Evolutionary conservation across 2,888 invertebrate genomes (phyloP), one percentile per base, ranked within the genome.

Genomic region (Congeria kusceri): DNA sequence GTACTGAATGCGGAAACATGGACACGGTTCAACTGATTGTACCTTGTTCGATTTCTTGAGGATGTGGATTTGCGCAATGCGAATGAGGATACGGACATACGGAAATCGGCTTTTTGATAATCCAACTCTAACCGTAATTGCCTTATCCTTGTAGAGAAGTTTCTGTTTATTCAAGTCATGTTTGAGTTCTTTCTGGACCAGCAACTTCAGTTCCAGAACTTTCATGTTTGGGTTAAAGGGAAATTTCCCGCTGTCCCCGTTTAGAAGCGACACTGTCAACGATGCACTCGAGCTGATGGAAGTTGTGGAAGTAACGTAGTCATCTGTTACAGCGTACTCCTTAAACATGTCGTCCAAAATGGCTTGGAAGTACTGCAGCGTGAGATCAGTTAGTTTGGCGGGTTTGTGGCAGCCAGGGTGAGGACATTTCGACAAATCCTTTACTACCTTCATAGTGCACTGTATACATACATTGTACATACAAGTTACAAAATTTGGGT

Each of bases 151-250:
- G 61, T 80, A 85, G 15, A 86, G 66, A 4, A 88, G 67, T 29
- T 85, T 86, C 67, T 88, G 88, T 57, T 86, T 86, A 7, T 67
- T 68, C 7, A 69, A 58, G 11, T 82, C 77, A 64, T 86, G 84
- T 4, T 77, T 72, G 47, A 85, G 46, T 46, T 78, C 53, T 1
- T 11, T 32, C 11, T 81, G 53, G n/a, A 88, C 83, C 15, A 58
- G 63, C 11, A 47, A 39, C 47, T 88, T 86, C 58, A 88, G 53
- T 15, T 82, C 65, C 0, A 61, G 28, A 3, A 88, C 59, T 44
- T 80, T 71, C 83, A 85, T 78, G 59, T 44, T 49, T 11, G 83
- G 68, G 27, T 63, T 56, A 59, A 77, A 88, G 1, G 72, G 67
- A 1, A 86, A 18, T 1, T 69, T 47, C 5, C 78, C 68, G 25